A percentile compares a stretch with the other conserved stretches of the same genome.
Conservation (phyloP, 2,797 vertebrate species). For the Ceryle rudis region DNA sequence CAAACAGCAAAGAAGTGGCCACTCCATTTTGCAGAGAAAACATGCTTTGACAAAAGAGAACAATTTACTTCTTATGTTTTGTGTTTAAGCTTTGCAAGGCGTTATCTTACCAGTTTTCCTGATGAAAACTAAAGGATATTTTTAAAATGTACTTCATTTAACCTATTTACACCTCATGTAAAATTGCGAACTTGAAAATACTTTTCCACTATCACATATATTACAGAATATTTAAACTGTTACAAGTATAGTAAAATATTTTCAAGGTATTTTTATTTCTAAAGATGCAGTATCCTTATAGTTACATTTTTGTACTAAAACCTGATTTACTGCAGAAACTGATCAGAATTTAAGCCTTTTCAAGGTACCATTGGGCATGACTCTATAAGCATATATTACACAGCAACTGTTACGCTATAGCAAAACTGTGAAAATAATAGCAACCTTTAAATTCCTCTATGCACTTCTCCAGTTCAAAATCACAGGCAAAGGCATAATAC, state of each 20-base stretch:
- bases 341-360: conserved; percentile 64
- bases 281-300: conserved; percentile 89
- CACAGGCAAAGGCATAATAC: conserved; percentile 72
- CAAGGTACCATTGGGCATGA: conserved; percentile 59
- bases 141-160: conserved; percentile 79
- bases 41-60: conserved; percentile 32
- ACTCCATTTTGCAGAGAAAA: conserved; percentile 45
- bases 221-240: conserved; percentile 89
- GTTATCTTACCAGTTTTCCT: conserved; percentile 72
- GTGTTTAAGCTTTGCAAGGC: conserved; percentile 66
- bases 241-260: conserved; percentile 88
- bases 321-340: conserved; percentile 38
- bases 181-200: conserved; percentile 88
- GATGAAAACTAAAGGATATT: conserved; percentile 86
- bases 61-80: neutral
- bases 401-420: conserved; percentile 7
- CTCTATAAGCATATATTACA: conserved; percentile 45
- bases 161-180: conserved; percentile 90
- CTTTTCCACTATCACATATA: conserved; percentile 88
- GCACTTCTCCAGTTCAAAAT: conserved; percentile 72
- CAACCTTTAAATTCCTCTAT: conserved; percentile 53
- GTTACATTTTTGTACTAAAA: conserved; percentile 68
- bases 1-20: conserved; percentile 61
- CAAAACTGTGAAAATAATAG: conserved; percentile 76
- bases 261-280: conserved; percentile 79